These are phyloP conservation scores for Pogoniulus pusillus DNA, from an alignment of 2,797 vertebrate genomes.

Conservation along the genomic window DNA sequence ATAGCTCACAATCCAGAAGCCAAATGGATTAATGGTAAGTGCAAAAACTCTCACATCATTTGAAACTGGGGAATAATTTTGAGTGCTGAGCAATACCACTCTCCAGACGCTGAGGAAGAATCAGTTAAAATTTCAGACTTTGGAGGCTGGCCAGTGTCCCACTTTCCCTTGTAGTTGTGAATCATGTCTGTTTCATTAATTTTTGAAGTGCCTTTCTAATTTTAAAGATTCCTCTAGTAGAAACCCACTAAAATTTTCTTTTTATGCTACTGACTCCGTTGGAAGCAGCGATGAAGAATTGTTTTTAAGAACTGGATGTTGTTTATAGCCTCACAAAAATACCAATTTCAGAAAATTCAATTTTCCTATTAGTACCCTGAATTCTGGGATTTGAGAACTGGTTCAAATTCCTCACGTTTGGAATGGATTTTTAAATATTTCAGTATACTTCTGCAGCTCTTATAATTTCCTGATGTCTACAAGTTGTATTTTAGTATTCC, in stretches of 20 bases:
- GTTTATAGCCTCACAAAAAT: background rate
- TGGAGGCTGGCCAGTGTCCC: background rate
- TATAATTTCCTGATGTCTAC: background rate
- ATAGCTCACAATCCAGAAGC: constrained; percentile 88
- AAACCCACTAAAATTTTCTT: background rate
- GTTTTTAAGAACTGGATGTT: background rate
- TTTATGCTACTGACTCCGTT: background rate
- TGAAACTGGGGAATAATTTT: background rate
- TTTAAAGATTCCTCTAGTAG: constrained; percentile 15
- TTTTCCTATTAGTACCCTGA: background rate
- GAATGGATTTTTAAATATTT: background rate
- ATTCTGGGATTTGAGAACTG: background rate
- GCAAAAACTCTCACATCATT: background rate
- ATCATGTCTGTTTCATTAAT: background rate
- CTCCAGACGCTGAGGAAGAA: background rate
- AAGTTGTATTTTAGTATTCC: background rate
- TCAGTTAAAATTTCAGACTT: background rate
- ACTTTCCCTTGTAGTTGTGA: background rate
- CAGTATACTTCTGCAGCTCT: background rate
- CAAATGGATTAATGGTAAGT: constrained; percentile 94
- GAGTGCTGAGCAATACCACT: background rate
- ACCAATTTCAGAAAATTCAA: background rate
- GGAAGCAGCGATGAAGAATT: background rate
- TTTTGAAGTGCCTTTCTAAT: constrained; percentile 41
- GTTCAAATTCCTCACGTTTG: background rate